These are phyloP conservation scores for Alviniconcha marisindica DNA, from an alignment of 1,140 invertebrate genomes.

Conservation along the genomic window DNA sequence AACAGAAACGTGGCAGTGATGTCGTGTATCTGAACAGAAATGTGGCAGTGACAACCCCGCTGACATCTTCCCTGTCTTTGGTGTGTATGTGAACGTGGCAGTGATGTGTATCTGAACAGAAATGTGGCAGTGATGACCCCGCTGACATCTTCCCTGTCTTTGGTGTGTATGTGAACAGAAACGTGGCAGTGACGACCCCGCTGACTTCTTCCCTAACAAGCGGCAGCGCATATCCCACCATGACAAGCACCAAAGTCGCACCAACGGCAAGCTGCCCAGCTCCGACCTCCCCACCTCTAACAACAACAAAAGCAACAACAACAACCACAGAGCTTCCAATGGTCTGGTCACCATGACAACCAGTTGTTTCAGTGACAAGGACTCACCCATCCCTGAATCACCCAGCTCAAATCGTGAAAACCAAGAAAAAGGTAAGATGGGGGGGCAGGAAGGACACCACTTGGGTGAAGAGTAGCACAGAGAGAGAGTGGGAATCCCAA, in stretches of 20 bases:
- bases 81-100: too few relatives aligned
- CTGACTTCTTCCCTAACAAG: neutral
- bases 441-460: too few relatives aligned
- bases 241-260: neutral
- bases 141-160: neutral
- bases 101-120: too few relatives aligned
- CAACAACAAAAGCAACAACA: neutral
- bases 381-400: slow-evolving; percentile 16
- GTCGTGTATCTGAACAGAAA: too few relatives aligned
- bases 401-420: slow-evolving; percentile 31
- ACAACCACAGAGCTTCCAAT: neutral
- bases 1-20: too few relatives aligned
- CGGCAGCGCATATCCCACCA: slow-evolving; percentile 42
- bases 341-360: neutral
- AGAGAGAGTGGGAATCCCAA: too few relatives aligned
- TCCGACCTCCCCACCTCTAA: too few relatives aligned
- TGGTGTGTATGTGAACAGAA: slow-evolving; percentile 2
- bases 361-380: slow-evolving; percentile 1
- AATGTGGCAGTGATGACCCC: neutral
- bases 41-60: too few relatives aligned
- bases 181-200: neutral
- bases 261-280: neutral
- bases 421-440: slow-evolving; percentile 35
- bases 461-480: too few relatives aligned
- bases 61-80: too few relatives aligned